Percentiles rank a stretch among this genome's conserved stretches.
phyloP scores from a whole-genome alignment of 2,113 vertebrate genomes.

The Hydropotes inermis region DNA sequence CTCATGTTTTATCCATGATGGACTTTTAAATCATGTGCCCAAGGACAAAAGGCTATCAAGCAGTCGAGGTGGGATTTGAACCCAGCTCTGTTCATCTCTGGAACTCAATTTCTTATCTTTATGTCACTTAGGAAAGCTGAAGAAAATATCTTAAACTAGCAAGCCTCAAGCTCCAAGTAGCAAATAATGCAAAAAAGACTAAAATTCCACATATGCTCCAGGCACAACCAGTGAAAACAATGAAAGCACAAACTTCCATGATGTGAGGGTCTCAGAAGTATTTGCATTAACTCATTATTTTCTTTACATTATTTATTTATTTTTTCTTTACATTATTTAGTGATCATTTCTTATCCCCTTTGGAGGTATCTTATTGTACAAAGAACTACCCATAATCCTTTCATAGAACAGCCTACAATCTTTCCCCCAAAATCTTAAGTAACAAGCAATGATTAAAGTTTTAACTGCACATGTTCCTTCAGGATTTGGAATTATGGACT shows the following conservation, averaged over 20 bases:
- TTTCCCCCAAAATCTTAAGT: not conserved
- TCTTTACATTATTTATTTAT: not conserved
- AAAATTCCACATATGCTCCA: not conserved
- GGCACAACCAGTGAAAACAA: not conserved
- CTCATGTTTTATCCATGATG: not conserved
- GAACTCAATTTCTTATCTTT: not conserved
- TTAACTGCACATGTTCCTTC: not conserved
- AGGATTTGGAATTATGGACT: not conserved
- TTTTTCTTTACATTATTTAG: slow-evolving; percentile 1
- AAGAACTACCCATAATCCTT: slow-evolving; percentile 9
- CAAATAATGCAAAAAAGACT: not conserved
- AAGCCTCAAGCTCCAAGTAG: not conserved
- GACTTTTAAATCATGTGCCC: not conserved
- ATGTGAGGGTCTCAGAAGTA: not conserved
- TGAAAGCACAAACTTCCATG: not conserved
- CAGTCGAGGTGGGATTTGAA: not conserved
- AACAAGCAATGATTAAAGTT: not conserved
- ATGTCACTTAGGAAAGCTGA: not conserved
- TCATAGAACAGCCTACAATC: not conserved
- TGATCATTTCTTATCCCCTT: not conserved
- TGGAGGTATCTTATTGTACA: not conserved
- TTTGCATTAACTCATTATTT: not conserved
- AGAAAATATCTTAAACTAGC: not conserved
- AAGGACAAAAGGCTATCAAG: not conserved
- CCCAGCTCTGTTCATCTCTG: not conserved